These are phyloP conservation scores for Dreissena rostriformis DNA, from an alignment of 1,140 invertebrate species.

Conservation along the genomic window DNA sequence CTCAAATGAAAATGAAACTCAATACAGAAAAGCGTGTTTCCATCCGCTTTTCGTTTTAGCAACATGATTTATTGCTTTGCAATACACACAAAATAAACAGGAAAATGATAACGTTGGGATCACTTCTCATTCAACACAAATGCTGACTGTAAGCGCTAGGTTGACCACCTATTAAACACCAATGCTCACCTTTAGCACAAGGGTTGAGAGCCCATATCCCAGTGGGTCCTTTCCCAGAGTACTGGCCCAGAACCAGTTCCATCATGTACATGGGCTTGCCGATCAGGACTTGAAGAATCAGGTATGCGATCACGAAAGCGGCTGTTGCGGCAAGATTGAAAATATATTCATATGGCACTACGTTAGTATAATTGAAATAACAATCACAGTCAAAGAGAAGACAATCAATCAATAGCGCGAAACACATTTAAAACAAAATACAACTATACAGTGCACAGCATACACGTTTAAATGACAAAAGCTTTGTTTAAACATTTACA, in stretches of 20 bases:
- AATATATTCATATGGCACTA: neutral
- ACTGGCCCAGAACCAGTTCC: slow-evolving; percentile 82
- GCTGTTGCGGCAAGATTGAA: slow-evolving; percentile 71
- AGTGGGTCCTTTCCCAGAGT: slow-evolving; percentile 80
- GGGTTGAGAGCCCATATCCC: slow-evolving; percentile 81
- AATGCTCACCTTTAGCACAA: slow-evolving; percentile 71
- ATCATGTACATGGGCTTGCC: slow-evolving; percentile 83
- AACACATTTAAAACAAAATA: neutral
- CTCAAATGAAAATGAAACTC: neutral
- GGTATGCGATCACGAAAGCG: slow-evolving; percentile 84
- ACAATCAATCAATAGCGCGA: neutral
- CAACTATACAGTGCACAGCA: neutral
- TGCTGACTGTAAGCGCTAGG: neutral
- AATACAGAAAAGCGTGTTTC: neutral
- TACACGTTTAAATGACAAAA: neutral
- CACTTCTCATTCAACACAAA: neutral
- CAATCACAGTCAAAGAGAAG: neutral
- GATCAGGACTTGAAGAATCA: slow-evolving; percentile 84
- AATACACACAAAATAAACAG: too few relatives aligned
- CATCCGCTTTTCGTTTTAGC: neutral
- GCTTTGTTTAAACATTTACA: neutral
- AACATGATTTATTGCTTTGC: neutral
- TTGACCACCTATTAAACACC: neutral
- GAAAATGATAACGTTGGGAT: too few relatives aligned
- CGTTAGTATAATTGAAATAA: neutral